A percentile compares a stretch with the other conserved stretches of the same genome.
These are phyloP conservation scores for Pristis pectinata DNA, from an alignment of 2,797 vertebrate species.

Conservation along the genomic window DNA sequence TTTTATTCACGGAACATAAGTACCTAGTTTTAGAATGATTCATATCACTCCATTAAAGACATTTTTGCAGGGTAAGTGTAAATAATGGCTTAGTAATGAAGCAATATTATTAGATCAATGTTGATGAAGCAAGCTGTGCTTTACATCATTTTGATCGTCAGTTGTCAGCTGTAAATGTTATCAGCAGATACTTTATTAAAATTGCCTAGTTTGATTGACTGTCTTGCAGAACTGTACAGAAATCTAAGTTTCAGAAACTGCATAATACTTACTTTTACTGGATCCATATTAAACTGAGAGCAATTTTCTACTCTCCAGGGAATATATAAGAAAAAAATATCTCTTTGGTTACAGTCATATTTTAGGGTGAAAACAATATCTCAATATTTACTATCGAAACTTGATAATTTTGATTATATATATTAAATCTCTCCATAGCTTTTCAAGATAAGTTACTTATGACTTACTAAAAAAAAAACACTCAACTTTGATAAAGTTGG, in stretches of 20 bases:
- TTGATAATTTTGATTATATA: too few species aligned
- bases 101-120: neutral
- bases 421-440: too few species aligned
- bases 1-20: neutral
- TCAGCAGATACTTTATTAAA: neutral
- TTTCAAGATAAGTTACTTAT: too few species aligned
- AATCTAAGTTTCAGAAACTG: neutral
- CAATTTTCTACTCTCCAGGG: neutral
- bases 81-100: neutral
- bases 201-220: neutral
- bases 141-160: neutral
- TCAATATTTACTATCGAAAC: too few species aligned
- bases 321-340: too few species aligned
- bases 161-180: neutral
- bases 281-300: neutral
- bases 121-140: neutral
- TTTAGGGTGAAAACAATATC: too few species aligned
- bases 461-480: too few species aligned
- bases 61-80: neutral
- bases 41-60: neutral
- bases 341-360: too few species aligned
- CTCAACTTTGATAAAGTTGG: neutral
- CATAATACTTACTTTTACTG: too few species aligned
- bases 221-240: too few species aligned
- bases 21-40: neutral